Conservation (phyloP, 2,113 vertebrate genomes). For the Pomatostomus ruficeps region DNA sequence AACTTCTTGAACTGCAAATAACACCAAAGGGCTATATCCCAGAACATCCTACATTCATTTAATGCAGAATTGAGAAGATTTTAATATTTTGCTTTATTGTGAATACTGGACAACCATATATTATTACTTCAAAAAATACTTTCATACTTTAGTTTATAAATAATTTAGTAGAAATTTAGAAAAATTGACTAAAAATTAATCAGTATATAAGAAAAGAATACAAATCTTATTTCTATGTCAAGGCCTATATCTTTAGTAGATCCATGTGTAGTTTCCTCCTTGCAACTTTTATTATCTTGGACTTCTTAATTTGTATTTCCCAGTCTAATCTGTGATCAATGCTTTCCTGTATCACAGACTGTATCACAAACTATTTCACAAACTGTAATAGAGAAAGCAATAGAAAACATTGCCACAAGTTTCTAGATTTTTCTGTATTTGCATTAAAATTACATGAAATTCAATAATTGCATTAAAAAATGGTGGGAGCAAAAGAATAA, state of each 20-base stretch:
- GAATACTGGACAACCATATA: background rate
- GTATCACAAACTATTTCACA: background rate
- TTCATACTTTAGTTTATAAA: background rate
- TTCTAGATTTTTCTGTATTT: background rate
- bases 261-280: background rate
- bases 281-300: background rate
- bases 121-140: background rate
- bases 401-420: background rate
- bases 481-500: background rate
- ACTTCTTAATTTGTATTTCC: background rate
- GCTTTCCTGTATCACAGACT: background rate
- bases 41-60: background rate
- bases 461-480: background rate
- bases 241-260: background rate
- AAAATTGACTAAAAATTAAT: background rate
- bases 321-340: background rate
- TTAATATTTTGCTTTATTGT: background rate
- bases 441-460: background rate
- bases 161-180: background rate
- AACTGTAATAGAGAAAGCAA: background rate
- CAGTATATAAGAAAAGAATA: background rate
- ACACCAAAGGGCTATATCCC: background rate
- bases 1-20: background rate
- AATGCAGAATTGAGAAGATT: background rate
- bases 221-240: background rate